Evolutionary conservation across 2,888 invertebrate genomes (phyloP), one percentile per base, ranked within the genome.

Genomic region (Mechanitis mazaeus): DNA sequence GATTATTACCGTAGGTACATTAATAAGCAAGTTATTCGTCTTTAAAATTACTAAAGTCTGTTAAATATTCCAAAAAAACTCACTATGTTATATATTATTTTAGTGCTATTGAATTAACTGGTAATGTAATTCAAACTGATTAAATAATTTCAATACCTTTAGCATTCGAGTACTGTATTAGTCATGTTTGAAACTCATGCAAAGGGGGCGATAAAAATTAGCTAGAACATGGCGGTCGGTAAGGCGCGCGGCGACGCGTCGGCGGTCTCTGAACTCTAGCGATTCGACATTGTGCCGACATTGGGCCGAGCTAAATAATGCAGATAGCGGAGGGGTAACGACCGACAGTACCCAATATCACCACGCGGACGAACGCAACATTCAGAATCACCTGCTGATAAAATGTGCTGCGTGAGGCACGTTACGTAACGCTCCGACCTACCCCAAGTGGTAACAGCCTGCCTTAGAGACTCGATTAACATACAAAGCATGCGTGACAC

Each of bases 281-380:
- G 80, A 77, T 78, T 83, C 87, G 89, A 89, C 89, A 87, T 90
- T 89, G 88, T 77, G 81, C 78, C 86, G 88, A 82, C 88, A 85
- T 88, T 89, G 84, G 80, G 84, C 76, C 83, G 82, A 79, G 84
- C 87, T 81, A 85, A 88, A 87, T 86, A 85, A 86, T 85, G 84
- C 83, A 87, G 89, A 89, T 89, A 90, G 86, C 86, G 76, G 74
- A 79, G 76, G 87, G 85, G 87, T 81, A 81, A 83, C 82, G 89
- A 84, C 88, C 89, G 86, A 81, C 86, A 83, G 78, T 83, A 81
- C 85, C 85, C 85, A 87, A 87, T 87, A 87, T 86, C 78, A 75
- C 70, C 82, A 84, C 80, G 81, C 87, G 85, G 85, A 79, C 86
- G 79, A 83, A 74, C 80, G 77, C 76, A 73, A 77, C 74, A 76